phyloP scores from a whole-genome alignment of 1,140 invertebrate species.

The Tribolium castaneum region DNA sequence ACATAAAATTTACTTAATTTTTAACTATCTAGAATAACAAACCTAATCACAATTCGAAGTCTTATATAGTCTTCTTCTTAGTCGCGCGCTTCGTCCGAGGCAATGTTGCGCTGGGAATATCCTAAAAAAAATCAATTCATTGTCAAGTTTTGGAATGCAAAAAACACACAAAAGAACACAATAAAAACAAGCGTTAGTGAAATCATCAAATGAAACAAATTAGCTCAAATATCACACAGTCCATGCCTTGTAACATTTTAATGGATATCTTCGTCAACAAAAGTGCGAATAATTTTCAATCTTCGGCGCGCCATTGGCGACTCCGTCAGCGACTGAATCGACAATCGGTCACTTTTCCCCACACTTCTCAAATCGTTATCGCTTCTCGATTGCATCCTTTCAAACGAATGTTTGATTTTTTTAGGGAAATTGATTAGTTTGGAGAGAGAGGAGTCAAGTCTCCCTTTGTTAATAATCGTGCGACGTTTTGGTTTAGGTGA shows the following conservation, averaged over 20 bases:
- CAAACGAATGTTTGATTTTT: constrained; percentile 47
- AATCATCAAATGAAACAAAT: neutral
- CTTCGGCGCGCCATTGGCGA: constrained; percentile 53
- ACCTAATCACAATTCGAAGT: constrained; percentile 29
- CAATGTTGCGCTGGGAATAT: constrained; percentile 60
- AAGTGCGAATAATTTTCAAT: constrained; percentile 54
- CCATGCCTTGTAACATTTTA: constrained; percentile 41
- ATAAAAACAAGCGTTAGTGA: neutral
- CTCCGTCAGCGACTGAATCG: constrained; percentile 47
- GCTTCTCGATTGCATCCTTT: constrained; percentile 53
- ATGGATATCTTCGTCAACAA: constrained; percentile 54
- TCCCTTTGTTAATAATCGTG: constrained; percentile 34
- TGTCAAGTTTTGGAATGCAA: neutral
- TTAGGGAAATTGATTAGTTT: constrained; percentile 53
- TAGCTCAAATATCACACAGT: neutral
- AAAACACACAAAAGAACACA: neutral
- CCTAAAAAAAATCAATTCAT: constrained; percentile 46
- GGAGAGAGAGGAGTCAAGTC: constrained; percentile 42
- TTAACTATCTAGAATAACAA: constrained; percentile 19
- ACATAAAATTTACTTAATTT: constrained; percentile 23
- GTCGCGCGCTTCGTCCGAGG: constrained; percentile 61
- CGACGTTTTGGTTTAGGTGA: constrained; percentile 58
- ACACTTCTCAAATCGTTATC: constrained; percentile 44
- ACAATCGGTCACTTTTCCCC: constrained; percentile 39
- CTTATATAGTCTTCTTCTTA: constrained; percentile 60